A percentile compares a stretch with the other conserved stretches of the same genome.
phyloP scores from a whole-genome alignment of 2,113 vertebrate species.

The Dipodomys ordii region DNA sequence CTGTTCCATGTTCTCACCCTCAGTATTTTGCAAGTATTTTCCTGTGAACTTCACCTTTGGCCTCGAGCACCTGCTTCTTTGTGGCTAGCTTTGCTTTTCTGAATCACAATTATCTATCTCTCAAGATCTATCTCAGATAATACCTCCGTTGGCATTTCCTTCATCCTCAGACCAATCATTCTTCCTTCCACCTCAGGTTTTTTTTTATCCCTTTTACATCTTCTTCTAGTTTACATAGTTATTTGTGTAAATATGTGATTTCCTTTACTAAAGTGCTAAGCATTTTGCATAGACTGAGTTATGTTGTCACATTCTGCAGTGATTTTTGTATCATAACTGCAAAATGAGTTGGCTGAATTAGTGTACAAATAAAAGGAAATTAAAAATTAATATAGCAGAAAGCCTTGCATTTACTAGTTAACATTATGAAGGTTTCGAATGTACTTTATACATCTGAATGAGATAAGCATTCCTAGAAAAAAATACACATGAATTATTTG shows the following conservation, averaged over 20 bases:
- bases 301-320: not conserved
- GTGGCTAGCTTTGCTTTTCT: not conserved
- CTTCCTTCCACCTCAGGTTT: not conserved
- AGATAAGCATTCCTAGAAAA: not conserved
- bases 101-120: not conserved
- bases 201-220: conserved; percentile 13
- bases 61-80: not conserved
- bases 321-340: not conserved
- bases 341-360: not conserved
- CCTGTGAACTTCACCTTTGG: not conserved
- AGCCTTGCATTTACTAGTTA: not conserved
- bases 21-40: not conserved
- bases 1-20: not conserved
- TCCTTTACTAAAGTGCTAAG: not conserved
- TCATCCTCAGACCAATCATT: not conserved
- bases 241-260: not conserved
- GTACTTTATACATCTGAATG: not conserved
- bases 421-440: not conserved
- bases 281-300: not conserved
- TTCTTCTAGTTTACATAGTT: not conserved
- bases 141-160: not conserved
- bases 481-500: not conserved
- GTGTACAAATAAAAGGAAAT: not conserved
- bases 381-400: conserved; percentile 20
- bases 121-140: not conserved